phyloP scores from a whole-genome alignment of 1,140 invertebrate species.

The Trichoplusia ni region DNA sequence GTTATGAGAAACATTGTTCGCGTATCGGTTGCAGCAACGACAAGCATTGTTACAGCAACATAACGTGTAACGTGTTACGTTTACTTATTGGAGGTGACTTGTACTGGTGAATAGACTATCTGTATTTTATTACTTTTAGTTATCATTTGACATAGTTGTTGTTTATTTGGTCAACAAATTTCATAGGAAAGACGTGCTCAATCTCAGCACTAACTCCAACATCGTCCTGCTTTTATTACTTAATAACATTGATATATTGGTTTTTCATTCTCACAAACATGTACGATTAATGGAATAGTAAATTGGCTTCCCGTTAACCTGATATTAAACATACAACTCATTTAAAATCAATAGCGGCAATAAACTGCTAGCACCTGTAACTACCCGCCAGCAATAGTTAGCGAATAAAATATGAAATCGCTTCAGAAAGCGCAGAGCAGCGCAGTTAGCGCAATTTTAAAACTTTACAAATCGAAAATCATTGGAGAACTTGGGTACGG shows the following conservation, averaged over 20 bases:
- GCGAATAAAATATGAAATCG: constrained; percentile 31
- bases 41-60: not conserved
- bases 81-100: not conserved
- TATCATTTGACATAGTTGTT: no score
- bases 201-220: no score
- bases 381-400: constrained; percentile 14
- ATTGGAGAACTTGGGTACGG: constrained; percentile 31
- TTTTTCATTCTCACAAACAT: no score
- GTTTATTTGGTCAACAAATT: no score
- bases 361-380: constrained; percentile 21
- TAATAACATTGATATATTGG: no score
- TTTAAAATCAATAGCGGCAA: constrained; percentile 3
- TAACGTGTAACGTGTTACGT: not conserved
- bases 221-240: no score
- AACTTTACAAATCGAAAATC: constrained; percentile 41
- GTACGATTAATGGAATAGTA: no score
- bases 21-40: constrained; percentile 11
- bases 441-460: constrained; percentile 38
- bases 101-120: not conserved
- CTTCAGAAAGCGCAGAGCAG: constrained; percentile 1
- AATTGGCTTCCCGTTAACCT: no score
- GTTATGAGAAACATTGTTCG: constrained; percentile 8
- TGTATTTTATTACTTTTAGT: no score
- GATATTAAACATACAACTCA: no score
- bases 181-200: no score